Evolutionary conservation across 1,140 invertebrate species (phyloP), one percentile per base, ranked within the genome.

Genomic region (Drosophila auraria): DNA sequence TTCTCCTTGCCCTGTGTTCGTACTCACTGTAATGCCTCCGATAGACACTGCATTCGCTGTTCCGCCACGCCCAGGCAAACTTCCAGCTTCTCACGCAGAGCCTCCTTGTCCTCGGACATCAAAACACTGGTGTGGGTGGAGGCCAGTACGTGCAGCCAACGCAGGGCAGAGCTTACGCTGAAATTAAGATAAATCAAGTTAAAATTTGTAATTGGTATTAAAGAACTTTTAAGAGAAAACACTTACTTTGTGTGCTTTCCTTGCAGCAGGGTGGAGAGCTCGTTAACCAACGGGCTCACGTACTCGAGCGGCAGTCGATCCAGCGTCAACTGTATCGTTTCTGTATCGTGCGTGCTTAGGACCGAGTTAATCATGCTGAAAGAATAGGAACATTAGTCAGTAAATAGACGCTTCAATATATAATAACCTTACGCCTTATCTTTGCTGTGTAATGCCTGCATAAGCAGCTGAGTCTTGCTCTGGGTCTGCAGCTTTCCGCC

Each of bases 371-470:
- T 79, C 65, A 96, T 94, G 33, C 91, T 92, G 12, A 56, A 49
- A 64, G 53, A 27, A 60, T 2, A 30, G 12, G 20, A 12, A 9
- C 1, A 23, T 44, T 2, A 20, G 4, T 62, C 15, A 47, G 25
- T n/a, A 25, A 1, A 25, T 14, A 11, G n/a, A 7, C 23, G 5
- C 3, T 9, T 36, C n/a, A 38, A 27, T 42, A 20, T 8, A 1
- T 15, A 15, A 30, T 2, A 7, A 12, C 65, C 93, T 84, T 80
- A 95, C 94, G 90, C 93, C 80, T 94, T 94, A 87, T 97, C 96
- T 84, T 96, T 96, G 79, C 96, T 97, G 74, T 96, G 96, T 42
- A 97, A 93, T 1, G 96, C 96, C 93, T 97, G 96, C 56, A 97
- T 94, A 2, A 97, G 87, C 27, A 97, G 93, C 72, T 97, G 96